A percentile compares a stretch with the other conserved stretches of the same genome.
phyloP scores from a whole-genome alignment of 2,888 invertebrate genomes.

The Eudasyphora cyanicolor region DNA sequence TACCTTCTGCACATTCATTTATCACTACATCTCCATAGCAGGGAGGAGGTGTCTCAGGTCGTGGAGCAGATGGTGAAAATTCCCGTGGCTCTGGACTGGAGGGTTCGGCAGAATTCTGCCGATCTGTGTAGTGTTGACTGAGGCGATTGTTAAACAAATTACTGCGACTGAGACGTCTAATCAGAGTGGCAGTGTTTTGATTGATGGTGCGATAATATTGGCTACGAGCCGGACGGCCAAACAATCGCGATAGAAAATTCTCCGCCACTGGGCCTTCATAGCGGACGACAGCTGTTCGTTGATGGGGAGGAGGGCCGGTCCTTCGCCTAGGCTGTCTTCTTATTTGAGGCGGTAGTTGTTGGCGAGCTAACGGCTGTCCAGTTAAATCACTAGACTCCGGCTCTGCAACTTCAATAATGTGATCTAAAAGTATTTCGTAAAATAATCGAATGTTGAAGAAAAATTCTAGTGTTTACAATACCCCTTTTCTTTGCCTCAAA shows the following conservation, averaged over 20 bases:
- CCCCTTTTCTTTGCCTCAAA: constrained; percentile 66
- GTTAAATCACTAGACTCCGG: constrained; percentile 30
- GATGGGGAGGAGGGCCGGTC: constrained; percentile 41
- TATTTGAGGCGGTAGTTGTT: constrained; percentile 64
- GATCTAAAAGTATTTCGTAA: constrained; percentile 2
- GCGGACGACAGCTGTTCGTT: constrained; percentile 16
- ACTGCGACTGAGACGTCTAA: constrained; percentile 78
- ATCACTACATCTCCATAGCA: constrained; percentile 74
- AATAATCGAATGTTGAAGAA: neutral
- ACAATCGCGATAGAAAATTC: constrained; percentile 76
- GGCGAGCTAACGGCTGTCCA: constrained; percentile 53
- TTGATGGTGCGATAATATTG: constrained; percentile 78
- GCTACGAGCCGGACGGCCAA: constrained; percentile 76
- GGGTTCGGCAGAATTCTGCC: constrained; percentile 60
- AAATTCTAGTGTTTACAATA: no score
- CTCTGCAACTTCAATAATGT: neutral
- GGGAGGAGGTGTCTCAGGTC: constrained; percentile 78
- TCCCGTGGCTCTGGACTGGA: constrained; percentile 37
- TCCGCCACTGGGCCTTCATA: constrained; percentile 65
- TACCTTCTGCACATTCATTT: constrained; percentile 26
- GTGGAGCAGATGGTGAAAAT: neutral
- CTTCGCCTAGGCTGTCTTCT: constrained; percentile 69
- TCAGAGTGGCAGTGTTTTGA: constrained; percentile 78
- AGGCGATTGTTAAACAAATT: constrained; percentile 76
- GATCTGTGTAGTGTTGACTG: constrained; percentile 70